Conservation (phyloP, 2,113 vertebrate genomes). For the Parotia lawesii region DNA sequence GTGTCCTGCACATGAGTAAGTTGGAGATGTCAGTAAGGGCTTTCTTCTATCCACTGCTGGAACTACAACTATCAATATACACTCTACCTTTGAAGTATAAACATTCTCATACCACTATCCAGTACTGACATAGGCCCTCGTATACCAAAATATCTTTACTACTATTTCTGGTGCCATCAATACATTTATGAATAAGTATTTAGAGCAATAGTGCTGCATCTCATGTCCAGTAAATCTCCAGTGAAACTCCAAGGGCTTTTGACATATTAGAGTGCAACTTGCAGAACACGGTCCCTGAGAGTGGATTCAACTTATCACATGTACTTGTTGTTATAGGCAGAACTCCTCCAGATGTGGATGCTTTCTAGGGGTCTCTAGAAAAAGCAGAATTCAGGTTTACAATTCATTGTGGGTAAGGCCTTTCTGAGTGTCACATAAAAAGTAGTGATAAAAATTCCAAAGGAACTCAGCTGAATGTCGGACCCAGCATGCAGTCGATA, state of each 20-base stretch:
- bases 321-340: not conserved
- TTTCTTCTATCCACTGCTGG: not conserved
- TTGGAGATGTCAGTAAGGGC: not conserved
- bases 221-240: not conserved
- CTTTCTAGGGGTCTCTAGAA: not conserved
- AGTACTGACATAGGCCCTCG: not conserved
- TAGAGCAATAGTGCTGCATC: not conserved
- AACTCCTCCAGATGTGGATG: not conserved
- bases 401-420: not conserved
- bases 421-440: constrained; percentile 2
- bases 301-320: fast-evolving
- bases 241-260: not conserved
- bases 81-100: not conserved
- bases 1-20: not conserved
- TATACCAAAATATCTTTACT: not conserved
- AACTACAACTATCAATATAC: not conserved
- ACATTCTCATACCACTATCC: not conserved
- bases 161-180: not conserved
- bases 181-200: not conserved
- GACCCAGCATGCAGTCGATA: constrained; percentile 36
- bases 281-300: not conserved
- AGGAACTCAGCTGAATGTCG: not conserved
- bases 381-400: not conserved
- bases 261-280: not conserved
- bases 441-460: constrained; percentile 31